Evolutionary conservation across 2,888 invertebrate species (phyloP).

Genomic region (Dicyrtomina minuta): DNA sequence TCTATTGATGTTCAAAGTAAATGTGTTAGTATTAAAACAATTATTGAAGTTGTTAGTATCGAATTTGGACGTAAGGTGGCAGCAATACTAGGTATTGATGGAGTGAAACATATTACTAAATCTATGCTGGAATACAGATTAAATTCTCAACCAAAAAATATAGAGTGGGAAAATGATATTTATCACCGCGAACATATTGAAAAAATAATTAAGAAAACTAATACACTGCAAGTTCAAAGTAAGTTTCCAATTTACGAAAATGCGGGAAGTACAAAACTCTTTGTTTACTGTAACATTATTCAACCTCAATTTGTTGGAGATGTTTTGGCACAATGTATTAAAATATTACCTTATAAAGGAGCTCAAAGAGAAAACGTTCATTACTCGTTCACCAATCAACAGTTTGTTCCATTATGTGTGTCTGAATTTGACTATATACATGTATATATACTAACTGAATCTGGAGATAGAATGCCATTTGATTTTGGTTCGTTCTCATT

Average conservation of each 20-base stretch:
- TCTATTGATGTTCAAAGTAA: too few relatives aligned
- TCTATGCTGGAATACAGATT: too few relatives aligned
- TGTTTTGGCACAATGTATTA: slow-evolving; percentile 12
- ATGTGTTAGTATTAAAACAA: too few relatives aligned
- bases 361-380: not conserved
- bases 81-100: too few relatives aligned
- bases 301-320: slow-evolving; percentile 18
- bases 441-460: slow-evolving; percentile 22
- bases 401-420: slow-evolving; percentile 4
- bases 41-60: too few relatives aligned
- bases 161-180: too few relatives aligned
- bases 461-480: slow-evolving; percentile 21
- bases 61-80: too few relatives aligned
- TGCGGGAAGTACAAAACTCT: slow-evolving; percentile 20
- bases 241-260: not conserved
- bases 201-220: too few relatives aligned
- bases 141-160: too few relatives aligned
- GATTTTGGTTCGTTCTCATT: slow-evolving; percentile 13
- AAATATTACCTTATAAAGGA: not conserved
- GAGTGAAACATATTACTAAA: too few relatives aligned
- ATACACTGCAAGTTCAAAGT: too few relatives aligned
- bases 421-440: slow-evolving; percentile 20
- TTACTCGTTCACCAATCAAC: slow-evolving; percentile 8
- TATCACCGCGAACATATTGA: too few relatives aligned
- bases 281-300: slow-evolving; percentile 25